Percentiles rank a stretch among this genome's conserved stretches.
These are phyloP conservation scores for Pseudochirops corinnae DNA, from an alignment of 2,797 vertebrate species.

Conservation along the genomic window DNA sequence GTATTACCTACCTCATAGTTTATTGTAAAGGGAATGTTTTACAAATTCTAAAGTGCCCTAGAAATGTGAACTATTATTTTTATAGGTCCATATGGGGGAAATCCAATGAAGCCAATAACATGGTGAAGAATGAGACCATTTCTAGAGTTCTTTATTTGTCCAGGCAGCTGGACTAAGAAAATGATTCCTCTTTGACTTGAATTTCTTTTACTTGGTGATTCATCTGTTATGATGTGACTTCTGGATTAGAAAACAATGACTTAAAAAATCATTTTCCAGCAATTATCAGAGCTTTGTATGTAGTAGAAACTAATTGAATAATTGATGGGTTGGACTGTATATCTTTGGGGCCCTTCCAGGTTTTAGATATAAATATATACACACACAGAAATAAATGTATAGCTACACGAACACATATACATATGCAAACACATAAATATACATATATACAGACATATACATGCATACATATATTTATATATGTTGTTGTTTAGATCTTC, in stretches of 20 bases:
- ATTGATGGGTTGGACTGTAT: neutral
- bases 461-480: neutral
- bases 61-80: neutral
- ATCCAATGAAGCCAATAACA: neutral
- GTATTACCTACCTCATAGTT: neutral
- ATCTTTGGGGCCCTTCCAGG: neutral
- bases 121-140: neutral
- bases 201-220: neutral
- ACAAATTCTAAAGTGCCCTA: neutral
- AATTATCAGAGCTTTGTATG: neutral
- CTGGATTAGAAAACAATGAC: neutral
- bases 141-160: neutral
- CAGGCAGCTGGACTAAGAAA: neutral
- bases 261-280: neutral
- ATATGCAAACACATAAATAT: neutral
- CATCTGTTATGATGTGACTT: neutral
- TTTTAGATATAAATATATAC: neutral
- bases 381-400: no score
- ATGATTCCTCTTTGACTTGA: neutral
- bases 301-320: neutral
- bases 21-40: neutral
- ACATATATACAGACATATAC: neutral
- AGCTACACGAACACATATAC: no score
- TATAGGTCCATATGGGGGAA: neutral
- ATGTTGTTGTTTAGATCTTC: neutral